Conservation (phyloP, 2,113 vertebrate genomes). For the Anthoscopus minutus region DNA sequence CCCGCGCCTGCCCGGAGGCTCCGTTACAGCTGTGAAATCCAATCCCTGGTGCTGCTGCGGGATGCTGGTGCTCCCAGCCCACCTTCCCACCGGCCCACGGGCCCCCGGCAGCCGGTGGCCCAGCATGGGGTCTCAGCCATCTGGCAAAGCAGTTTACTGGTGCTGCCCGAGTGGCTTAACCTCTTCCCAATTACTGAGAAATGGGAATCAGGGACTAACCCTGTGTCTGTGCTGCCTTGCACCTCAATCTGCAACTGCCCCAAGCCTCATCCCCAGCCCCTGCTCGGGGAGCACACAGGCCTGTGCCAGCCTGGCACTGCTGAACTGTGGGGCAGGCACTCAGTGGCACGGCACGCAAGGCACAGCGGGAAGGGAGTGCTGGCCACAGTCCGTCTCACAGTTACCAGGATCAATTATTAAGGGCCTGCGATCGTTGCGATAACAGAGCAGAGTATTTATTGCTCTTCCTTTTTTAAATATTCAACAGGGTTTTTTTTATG, state of each 20-base stretch:
- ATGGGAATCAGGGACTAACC: neutral
- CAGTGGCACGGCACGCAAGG: neutral
- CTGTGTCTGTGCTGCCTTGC: accelerated
- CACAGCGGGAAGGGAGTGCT: neutral
- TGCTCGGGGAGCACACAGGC: accelerated
- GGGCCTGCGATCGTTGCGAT: slow-evolving; percentile 62
- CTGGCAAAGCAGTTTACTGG: slow-evolving; percentile 36
- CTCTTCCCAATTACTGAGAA: neutral
- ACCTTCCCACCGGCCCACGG: accelerated
- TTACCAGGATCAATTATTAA: slow-evolving; percentile 74
- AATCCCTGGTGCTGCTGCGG: neutral
- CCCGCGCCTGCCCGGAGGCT: neutral
- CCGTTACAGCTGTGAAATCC: slow-evolving; percentile 55
- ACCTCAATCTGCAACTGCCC: accelerated
- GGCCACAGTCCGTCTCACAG: neutral
- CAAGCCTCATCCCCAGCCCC: too few species aligned
- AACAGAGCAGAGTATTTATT: slow-evolving; percentile 69
- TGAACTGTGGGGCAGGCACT: accelerated
- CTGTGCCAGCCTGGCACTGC: neutral
- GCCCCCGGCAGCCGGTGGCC: neutral
- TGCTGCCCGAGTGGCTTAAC: neutral
- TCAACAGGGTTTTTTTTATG: slow-evolving; percentile 53
- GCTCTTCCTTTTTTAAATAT: slow-evolving; percentile 81
- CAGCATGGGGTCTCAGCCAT: neutral
- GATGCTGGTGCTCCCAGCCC: neutral